Percentiles rank a stretch among this genome's conserved stretches.
phyloP scores from a whole-genome alignment of 2,113 vertebrate genomes.

The Speoplatyrhinus poulsoni region DNA sequence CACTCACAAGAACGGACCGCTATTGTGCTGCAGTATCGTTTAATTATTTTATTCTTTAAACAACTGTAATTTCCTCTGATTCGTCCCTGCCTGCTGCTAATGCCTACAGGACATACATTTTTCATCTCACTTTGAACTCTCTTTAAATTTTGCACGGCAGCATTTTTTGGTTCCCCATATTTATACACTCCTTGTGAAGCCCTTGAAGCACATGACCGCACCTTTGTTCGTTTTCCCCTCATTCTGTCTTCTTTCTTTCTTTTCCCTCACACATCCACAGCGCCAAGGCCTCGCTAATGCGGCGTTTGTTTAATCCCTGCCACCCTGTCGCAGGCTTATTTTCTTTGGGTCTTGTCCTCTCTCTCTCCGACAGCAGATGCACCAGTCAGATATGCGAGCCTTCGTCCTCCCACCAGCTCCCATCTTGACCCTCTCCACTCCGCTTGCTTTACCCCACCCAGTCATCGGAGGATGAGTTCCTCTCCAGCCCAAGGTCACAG shows the following conservation, averaged over 20 bases:
- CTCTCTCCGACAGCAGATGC: constrained; percentile 15
- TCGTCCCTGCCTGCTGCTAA: constrained; percentile 47
- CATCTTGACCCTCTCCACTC: constrained; percentile 26
- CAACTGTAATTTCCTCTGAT: constrained; percentile 54
- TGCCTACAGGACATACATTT: constrained; percentile 60
- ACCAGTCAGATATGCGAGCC: constrained; percentile 18
- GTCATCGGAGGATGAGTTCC: constrained; percentile 13
- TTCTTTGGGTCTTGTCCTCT: constrained; percentile 31
- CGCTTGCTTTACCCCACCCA: not conserved
- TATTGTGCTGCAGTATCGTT: constrained; percentile 39
- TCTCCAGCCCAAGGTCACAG: constrained; percentile 52
- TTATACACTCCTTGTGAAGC: constrained; percentile 58
- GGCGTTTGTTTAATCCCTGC: constrained; percentile 67
- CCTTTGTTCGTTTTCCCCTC: constrained; percentile 45
- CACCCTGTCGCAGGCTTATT: constrained; percentile 57
- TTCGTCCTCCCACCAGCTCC: constrained; percentile 17
- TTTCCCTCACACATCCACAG: constrained; percentile 26
- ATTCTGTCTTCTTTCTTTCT: constrained; percentile 7
- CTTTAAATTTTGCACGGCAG: constrained; percentile 67
- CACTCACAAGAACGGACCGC: constrained; percentile 24
- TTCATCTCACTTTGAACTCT: constrained; percentile 71
- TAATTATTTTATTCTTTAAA: constrained; percentile 33
- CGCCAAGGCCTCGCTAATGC: constrained; percentile 48
- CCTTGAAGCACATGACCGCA: constrained; percentile 52
- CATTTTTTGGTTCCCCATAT: constrained; percentile 59